Conservation (phyloP, 1,140 invertebrate species). For the Ruditapes philippinarum region DNA sequence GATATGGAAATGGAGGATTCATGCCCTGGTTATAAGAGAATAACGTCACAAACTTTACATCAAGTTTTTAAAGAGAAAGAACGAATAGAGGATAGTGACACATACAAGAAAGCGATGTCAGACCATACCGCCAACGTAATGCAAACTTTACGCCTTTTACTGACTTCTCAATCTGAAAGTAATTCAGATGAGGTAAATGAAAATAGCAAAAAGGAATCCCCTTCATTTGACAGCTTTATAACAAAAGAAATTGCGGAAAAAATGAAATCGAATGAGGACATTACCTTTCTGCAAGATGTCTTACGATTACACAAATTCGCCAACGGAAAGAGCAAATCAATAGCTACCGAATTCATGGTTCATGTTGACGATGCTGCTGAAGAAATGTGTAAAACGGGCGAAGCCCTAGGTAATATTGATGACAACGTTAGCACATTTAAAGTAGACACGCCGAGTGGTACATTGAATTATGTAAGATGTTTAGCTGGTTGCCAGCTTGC, state of each 20-base stretch:
- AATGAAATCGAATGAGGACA: neutral
- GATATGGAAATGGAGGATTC: neutral
- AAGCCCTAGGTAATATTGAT: neutral
- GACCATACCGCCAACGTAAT: neutral
- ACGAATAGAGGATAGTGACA: neutral
- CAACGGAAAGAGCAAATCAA: neutral
- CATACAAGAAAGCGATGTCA: neutral
- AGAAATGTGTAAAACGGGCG: neutral
- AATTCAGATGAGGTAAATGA: neutral
- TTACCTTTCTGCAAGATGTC: neutral
- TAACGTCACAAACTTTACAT: neutral
- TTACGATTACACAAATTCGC: constrained; percentile 1
- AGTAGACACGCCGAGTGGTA: constrained; percentile 1
- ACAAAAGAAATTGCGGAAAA: neutral
- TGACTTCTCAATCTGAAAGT: neutral
- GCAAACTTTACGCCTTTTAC: neutral
- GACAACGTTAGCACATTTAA: neutral
- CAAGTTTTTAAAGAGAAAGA: neutral
- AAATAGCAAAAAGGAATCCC: neutral
- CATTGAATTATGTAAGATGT: constrained; percentile 3
- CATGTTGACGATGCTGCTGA: neutral
- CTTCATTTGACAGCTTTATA: neutral
- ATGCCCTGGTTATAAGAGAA: neutral
- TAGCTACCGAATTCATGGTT: neutral
- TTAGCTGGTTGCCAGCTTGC: neutral